Conservation (phyloP, 2,888 invertebrate genomes). For the Morpho deidamia region DNA sequence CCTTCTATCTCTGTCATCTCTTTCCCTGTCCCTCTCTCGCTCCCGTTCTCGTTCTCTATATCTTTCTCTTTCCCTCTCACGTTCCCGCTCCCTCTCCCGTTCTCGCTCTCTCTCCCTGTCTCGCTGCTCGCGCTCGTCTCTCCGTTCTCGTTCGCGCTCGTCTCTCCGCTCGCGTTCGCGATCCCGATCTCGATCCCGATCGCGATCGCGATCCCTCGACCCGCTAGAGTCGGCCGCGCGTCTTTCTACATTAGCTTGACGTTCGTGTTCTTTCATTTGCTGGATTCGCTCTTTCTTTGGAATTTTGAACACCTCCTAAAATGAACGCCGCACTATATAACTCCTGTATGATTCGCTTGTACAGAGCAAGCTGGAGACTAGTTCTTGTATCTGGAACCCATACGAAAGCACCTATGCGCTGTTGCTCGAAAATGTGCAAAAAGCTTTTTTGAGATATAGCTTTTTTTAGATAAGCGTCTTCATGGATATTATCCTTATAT, state of each 20-base stretch:
- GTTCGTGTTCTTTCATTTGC: constrained; percentile 96
- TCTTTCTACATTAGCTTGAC: constrained; percentile 86
- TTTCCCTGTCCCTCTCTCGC: constrained; percentile 47
- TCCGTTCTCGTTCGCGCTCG: constrained; percentile 43
- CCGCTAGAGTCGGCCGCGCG: constrained; percentile 69
- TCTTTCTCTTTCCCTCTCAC: constrained; percentile 43
- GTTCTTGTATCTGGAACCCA: no score
- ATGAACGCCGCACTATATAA: no score
- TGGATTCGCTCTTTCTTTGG: constrained; percentile 96
- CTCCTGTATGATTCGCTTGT: no score
- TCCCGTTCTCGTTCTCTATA: constrained; percentile 47
- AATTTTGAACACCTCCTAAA: constrained; percentile 86
- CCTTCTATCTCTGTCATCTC: constrained; percentile 56
- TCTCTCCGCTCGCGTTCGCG: constrained; percentile 35
- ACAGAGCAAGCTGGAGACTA: no score
- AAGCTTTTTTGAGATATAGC: no score
- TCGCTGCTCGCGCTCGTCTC: constrained; percentile 45
- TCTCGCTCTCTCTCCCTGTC: constrained; percentile 45
- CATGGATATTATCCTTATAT: no score
- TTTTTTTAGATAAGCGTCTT: no score
- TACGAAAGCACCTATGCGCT: no score
- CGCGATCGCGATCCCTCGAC: constrained; percentile 52
- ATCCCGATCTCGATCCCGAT: constrained; percentile 42
- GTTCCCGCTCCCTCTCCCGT: constrained; percentile 39
- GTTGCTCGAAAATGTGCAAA: no score